These are phyloP conservation scores for Dendrolimus pini DNA, from an alignment of 2,888 invertebrate species.

Conservation along the genomic window DNA sequence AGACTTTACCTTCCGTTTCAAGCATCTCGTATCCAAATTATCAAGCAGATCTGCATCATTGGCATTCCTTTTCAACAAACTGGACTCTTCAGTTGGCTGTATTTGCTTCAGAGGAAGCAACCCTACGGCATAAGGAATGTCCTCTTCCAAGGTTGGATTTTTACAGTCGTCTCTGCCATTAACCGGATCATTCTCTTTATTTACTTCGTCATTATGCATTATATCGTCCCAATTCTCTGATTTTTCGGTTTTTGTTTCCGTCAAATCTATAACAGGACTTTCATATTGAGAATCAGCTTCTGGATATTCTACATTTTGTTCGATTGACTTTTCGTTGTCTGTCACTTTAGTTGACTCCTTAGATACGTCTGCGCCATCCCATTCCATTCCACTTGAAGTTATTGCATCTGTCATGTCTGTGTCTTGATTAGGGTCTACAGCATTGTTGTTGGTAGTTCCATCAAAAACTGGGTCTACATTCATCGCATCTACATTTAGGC, in stretches of 20 bases:
- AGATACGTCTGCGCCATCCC: conserved; percentile 34
- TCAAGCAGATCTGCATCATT: conserved; percentile 36
- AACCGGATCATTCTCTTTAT: conserved; percentile 38
- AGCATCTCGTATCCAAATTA: conserved; percentile 55
- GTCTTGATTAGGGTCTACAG: conserved; percentile 11
- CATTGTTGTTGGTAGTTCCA: conserved; percentile 20
- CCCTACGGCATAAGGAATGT: conserved; percentile 67
- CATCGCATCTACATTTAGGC: conserved; percentile 25
- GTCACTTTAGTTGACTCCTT: conserved; percentile 1
- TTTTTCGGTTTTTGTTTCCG: conserved; percentile 27
- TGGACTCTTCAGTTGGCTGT: conserved; percentile 34
- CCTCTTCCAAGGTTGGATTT: conserved; percentile 36
- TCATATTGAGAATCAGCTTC: conserved; percentile 22
- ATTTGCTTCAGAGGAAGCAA: conserved; percentile 54
- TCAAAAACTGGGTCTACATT: conserved; percentile 19
- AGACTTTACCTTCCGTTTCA: conserved; percentile 62
- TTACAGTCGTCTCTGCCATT: conserved; percentile 18
- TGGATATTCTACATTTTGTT: conserved; percentile 13
- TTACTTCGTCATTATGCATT: conserved; percentile 24
- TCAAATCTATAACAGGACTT: conserved; percentile 41
- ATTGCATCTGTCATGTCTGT: conserved; percentile 2
- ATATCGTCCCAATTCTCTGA: conserved; percentile 34
- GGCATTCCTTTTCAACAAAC: conserved; percentile 42
- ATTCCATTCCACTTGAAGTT: conserved; percentile 21
- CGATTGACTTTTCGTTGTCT: conserved; percentile 4